Percentiles rank a stretch among this genome's conserved stretches.
These are phyloP conservation scores for Lithophane semibrunnea DNA, from an alignment of 2,888 invertebrate genomes.

Conservation along the genomic window DNA sequence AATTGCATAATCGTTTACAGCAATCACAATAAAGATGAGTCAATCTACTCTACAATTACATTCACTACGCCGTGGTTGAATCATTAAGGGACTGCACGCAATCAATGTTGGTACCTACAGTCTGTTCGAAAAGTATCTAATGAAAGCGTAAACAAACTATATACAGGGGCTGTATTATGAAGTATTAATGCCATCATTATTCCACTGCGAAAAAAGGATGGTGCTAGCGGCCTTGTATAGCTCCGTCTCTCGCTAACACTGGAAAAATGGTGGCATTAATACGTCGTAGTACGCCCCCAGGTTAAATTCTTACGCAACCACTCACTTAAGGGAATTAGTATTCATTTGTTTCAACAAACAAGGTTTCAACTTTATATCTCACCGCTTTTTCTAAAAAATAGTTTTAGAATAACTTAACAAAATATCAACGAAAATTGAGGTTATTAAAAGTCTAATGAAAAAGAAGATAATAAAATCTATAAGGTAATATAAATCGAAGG, in stretches of 20 bases:
- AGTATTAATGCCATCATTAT: too few species aligned
- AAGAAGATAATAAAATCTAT: neutral
- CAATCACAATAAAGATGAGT: constrained; percentile 41
- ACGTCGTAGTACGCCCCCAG: too few species aligned
- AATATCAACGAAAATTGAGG: neutral
- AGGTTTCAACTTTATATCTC: neutral
- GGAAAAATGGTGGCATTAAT: too few species aligned
- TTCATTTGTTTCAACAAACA: neutral
- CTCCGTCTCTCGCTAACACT: too few species aligned
- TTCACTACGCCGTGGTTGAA: constrained; percentile 19
- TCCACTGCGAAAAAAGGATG: too few species aligned
- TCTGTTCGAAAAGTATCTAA: neutral
- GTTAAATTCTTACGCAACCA: neutral
- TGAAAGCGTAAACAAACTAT: neutral
- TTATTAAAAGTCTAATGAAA: neutral
- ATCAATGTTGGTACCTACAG: constrained; percentile 15
- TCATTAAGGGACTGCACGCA: constrained; percentile 56
- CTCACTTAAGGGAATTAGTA: neutral
- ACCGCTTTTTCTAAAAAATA: neutral
- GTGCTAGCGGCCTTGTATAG: too few species aligned
- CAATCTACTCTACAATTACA: constrained; percentile 44
- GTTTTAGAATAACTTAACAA: neutral
- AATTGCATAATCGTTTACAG: constrained; percentile 25
- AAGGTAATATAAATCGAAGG: neutral
- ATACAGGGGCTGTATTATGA: too few species aligned